phyloP scores from a whole-genome alignment of 1,140 invertebrate species.

The Mesaphorura yosii region DNA sequence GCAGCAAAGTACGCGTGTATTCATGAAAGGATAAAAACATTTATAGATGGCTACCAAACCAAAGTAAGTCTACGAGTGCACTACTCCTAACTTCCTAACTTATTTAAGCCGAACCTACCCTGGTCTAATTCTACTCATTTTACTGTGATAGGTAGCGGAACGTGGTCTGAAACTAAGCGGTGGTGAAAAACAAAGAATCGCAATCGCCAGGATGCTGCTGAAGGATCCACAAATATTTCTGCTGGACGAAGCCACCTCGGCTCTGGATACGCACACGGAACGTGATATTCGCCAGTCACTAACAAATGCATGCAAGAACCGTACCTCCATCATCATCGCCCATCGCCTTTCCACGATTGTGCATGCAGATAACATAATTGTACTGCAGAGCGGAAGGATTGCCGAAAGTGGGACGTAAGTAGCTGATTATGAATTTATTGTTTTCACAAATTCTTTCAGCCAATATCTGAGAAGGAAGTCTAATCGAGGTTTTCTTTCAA shows the following conservation, averaged over 20 bases:
- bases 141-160: constrained; percentile 55
- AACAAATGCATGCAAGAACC: constrained; percentile 38
- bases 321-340: constrained; percentile 46
- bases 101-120: not conserved
- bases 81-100: no score
- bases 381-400: constrained; percentile 42
- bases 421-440: constrained; percentile 3
- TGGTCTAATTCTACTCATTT: not conserved
- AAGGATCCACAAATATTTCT: constrained; percentile 42
- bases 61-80: constrained; percentile 31
- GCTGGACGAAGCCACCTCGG: constrained; percentile 40
- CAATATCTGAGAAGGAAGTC: not conserved
- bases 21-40: constrained; percentile 44
- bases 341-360: constrained; percentile 46
- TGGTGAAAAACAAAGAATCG: constrained; percentile 46
- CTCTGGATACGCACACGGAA: constrained; percentile 61
- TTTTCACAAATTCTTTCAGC: not conserved
- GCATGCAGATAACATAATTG: constrained; percentile 45
- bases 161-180: constrained; percentile 60
- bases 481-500: constrained; percentile 34
- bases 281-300: constrained; percentile 57
- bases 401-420: constrained; percentile 43
- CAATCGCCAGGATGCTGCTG: constrained; percentile 43
- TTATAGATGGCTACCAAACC: constrained; percentile 41
- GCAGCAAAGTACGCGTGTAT: constrained; percentile 47